phyloP scores from a whole-genome alignment of 2,113 vertebrate species.

The Rana temporaria region DNA sequence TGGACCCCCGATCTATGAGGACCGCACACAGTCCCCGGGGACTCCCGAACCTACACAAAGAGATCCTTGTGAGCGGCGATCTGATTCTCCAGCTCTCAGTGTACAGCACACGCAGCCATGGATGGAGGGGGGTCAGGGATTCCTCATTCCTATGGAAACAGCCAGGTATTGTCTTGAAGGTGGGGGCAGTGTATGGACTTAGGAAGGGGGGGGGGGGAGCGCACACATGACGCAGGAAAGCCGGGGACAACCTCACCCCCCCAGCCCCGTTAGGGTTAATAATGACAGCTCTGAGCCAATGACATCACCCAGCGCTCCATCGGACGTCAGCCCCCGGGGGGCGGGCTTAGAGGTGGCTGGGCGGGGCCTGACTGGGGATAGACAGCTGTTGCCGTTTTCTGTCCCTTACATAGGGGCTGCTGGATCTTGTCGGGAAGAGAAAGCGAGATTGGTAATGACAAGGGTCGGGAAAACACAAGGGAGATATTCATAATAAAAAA shows the following conservation, averaged over 20 bases:
- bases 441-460: neutral
- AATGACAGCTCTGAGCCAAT: conserved; percentile 14
- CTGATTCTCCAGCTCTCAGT: too few species aligned
- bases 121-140: conserved; percentile 3
- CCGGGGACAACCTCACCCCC: neutral
- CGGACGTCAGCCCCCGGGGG: conserved; percentile 31
- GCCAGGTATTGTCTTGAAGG: neutral
- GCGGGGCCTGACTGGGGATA: neutral
- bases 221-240: neutral
- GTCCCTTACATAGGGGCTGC: neutral
- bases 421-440: neutral
- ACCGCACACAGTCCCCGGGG: too few species aligned
- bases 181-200: conserved; percentile 9
- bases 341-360: neutral
- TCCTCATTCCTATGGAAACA: conserved; percentile 48
- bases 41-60: too few species aligned
- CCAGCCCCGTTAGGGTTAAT: neutral
- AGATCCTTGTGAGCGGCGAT: too few species aligned
- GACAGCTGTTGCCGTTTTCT: conserved; percentile 19
- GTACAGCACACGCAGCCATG: too few species aligned
- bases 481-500: neutral
- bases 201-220: too few species aligned
- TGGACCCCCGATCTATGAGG: too few species aligned
- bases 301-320: conserved; percentile 47
- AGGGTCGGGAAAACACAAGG: neutral